Conservation (phyloP, 2,888 invertebrate species). For the Limnephilus lunatus region DNA sequence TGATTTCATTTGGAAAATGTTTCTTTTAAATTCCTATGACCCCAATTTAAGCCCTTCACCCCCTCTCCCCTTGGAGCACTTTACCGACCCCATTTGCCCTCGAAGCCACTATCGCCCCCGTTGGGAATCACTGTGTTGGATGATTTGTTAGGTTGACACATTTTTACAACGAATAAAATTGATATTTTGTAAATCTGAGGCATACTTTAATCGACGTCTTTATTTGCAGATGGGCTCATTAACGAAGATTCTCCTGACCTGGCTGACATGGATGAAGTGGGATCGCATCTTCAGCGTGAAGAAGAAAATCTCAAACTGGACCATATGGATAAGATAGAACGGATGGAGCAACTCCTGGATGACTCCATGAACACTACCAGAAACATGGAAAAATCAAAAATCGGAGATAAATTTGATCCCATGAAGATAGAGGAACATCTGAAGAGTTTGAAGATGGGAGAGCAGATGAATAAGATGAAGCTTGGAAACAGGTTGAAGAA, state of each 20-base stretch:
- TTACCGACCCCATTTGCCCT: no score
- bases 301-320: constrained; percentile 57
- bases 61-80: no score
- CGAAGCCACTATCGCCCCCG: no score
- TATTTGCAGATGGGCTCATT: constrained; percentile 51
- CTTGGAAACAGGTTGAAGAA: constrained; percentile 44
- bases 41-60: no score
- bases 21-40: no score
- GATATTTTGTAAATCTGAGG: not conserved
- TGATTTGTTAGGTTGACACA: no score
- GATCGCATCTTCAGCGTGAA: constrained; percentile 50
- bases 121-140: no score
- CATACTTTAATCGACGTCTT: not conserved
- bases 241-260: constrained; percentile 60
- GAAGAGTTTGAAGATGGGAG: constrained; percentile 46
- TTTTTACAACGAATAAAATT: not conserved
- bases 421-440: constrained; percentile 56
- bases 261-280: constrained; percentile 63
- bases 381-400: not conserved
- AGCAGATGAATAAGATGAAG: constrained; percentile 38
- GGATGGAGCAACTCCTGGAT: constrained; percentile 31
- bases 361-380: not conserved
- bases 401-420: constrained; percentile 38
- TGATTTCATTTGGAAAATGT: no score
- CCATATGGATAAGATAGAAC: constrained; percentile 14